Evolutionary conservation across 2,113 vertebrate species (phyloP), one percentile per base, ranked within the genome.

Genomic region (Ceyx margarethae): DNA sequence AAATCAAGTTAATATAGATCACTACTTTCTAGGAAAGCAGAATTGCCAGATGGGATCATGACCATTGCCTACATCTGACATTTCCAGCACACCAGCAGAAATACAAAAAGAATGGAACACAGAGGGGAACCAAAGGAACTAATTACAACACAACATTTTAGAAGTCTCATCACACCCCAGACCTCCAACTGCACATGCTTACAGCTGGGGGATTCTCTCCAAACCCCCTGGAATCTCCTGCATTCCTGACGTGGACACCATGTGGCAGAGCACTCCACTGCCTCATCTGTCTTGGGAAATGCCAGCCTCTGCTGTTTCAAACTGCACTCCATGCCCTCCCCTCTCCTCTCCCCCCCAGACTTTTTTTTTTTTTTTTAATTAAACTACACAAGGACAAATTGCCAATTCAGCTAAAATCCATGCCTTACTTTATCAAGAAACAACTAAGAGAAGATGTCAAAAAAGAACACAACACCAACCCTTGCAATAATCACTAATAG

Each of bases 291-390:
- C 31, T 75, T 18, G 6, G 26, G 58, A 68, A 85, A 68, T 2
- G 3, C 13, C n/a, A 85, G 42, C 13, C 23, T 77, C 43, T 83
- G 54, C 33, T 54, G 22, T 46, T 77, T 64, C 72, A 29, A 85
- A 19, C 13, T 26, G 23, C 21, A 50, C 31, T 61, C 7, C 26
- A 37, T 40, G 29, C 31, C 16, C 7, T 26, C 33, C 31, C 8
- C 18, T 9, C 16, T 6, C 6, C 25, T 37, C 37, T 37, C 37
- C 5, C 3, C 3, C 5, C 5, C 15, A 5, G 1, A 46, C 13
- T 3, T 1, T 2, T 5, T 9, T 20, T 64, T n/a, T 46, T 51
- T 20, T 6, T 54, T 29, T 29, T 17, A 29, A 56, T 33, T 76
- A 81, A 72, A 65, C 46, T 31, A 56, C 13, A 14, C 22, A 77